Evolutionary conservation across 2,797 vertebrate genomes (phyloP), one percentile per base, ranked within the genome.

Genomic region (Macroramphosus scolopax): DNA sequence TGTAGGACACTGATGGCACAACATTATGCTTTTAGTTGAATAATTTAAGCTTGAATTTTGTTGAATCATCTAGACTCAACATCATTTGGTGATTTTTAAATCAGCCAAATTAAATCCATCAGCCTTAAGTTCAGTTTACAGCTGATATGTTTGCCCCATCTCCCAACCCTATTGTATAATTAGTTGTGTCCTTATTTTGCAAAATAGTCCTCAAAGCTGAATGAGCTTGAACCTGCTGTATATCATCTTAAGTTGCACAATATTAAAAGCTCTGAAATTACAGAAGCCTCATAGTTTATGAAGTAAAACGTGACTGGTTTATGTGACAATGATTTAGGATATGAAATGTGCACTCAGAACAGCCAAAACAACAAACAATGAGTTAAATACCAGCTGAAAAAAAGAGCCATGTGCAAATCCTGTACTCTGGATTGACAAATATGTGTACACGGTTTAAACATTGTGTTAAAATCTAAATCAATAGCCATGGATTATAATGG

Each of bases 211-310:
- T 17, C 8, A 38, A 43, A 42, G 51, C 37, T 35, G 30, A 46
- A 51, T 40, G 5, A 37, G 37, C n/a, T n/a, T n/a, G n/a, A n/a
- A n/a, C n/a, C n/a, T n/a, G n/a, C n/a, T n/a, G n/a, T n/a, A n/a
- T n/a, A n/a, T n/a, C n/a, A n/a, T n/a, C n/a, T n/a, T n/a, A 44
- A 54, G 52, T 35, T 59, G 38, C 60, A 73, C 50, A 59, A 61
- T 40, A 9, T 1, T n/a, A 15, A 57, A 36, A 55, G 2, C 34
- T 44, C 41, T n/a, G 49, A n/a, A n/a, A n/a, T n/a, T n/a, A n/a
- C n/a, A n/a, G n/a, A n/a, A n/a, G n/a, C n/a, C n/a, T n/a, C n/a
- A n/a, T n/a, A n/a, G n/a, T n/a, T n/a, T n/a, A n/a, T n/a, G 17
- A 68, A 58, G 48, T 52, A 16, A 52, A 20, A 24, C 17, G 20